Percentiles rank a stretch among this genome's conserved stretches.
Conservation (phyloP, 2,888 invertebrate genomes). For the Melinopterus prodromus region DNA sequence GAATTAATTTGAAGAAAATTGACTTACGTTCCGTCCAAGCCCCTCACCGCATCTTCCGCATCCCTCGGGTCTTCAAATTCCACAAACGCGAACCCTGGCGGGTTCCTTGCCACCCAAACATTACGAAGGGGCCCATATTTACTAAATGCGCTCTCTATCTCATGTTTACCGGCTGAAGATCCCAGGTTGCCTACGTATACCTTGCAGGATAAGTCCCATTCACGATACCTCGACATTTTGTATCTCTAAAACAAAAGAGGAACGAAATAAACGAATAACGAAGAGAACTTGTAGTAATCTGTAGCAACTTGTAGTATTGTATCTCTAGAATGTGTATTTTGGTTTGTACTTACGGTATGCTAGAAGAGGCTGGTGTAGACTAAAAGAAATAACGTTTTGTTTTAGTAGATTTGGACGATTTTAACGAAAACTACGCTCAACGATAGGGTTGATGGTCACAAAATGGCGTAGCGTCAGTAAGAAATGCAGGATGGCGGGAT, state of each 20-base stretch:
- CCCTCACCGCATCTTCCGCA: constrained; percentile 86
- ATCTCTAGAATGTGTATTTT: neutral
- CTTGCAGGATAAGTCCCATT: constrained; percentile 89
- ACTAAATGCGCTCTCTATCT: constrained; percentile 86
- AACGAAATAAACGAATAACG: neutral
- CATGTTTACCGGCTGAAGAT: constrained; percentile 89
- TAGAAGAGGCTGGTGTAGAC: neutral
- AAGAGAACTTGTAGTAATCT: neutral
- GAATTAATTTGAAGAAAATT: neutral
- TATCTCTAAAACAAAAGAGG: neutral
- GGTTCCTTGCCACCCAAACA: constrained; percentile 94
- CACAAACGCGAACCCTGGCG: constrained; percentile 91
- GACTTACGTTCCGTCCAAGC: constrained; percentile 82
- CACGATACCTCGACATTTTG: constrained; percentile 77
- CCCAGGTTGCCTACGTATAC: constrained; percentile 94
- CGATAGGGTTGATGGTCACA: neutral
- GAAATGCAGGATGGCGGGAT: neutral
- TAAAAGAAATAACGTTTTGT: neutral
- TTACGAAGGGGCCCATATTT: constrained; percentile 90
- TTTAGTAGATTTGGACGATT: neutral
- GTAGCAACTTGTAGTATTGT: neutral
- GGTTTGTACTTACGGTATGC: neutral
- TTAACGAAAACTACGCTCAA: neutral
- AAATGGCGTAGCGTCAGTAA: neutral
- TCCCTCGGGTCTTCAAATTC: constrained; percentile 90